Evolutionary conservation across 2,888 invertebrate species (phyloP).

Genomic region (Catocala fraxini): DNA sequence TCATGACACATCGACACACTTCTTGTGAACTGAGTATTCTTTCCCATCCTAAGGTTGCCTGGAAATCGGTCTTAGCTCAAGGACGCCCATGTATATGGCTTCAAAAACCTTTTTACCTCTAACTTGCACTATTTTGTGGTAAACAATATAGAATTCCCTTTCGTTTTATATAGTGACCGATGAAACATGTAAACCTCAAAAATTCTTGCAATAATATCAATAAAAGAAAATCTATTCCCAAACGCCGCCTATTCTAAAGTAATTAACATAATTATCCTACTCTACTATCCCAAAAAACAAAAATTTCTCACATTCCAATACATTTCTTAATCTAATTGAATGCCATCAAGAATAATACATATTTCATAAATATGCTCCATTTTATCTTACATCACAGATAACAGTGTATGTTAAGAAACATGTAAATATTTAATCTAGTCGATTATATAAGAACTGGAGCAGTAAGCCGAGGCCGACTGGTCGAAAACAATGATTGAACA

Average conservation of each 20-base stretch:
- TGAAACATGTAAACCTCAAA: no score
- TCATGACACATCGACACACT: no score
- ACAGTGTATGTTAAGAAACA: not conserved
- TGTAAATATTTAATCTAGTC: constrained; percentile 3
- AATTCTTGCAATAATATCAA: no score
- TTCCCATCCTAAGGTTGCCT: no score
- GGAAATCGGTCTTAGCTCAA: no score
- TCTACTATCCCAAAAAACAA: not conserved
- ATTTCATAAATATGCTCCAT: constrained; percentile 9
- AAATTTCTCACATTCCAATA: not conserved
- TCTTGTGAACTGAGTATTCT: no score
- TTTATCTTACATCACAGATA: constrained; percentile 6
- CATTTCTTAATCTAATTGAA: constrained; percentile 10
- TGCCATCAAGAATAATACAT: constrained; percentile 1
- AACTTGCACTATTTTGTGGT: no score
- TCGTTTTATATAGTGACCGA: no score
- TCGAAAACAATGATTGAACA: constrained; percentile 22
- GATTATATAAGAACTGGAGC: constrained; percentile 29
- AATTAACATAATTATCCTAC: constrained; percentile 3
- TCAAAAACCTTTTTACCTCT: no score
- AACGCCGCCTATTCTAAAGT: constrained; percentile 2
- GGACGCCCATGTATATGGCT: no score
- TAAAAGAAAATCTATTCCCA: not conserved
- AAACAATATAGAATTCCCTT: no score
- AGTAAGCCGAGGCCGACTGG: constrained; percentile 38